Evolutionary conservation across 2,888 invertebrate genomes (phyloP).

Genomic region (Lasioglossum calceatum): DNA sequence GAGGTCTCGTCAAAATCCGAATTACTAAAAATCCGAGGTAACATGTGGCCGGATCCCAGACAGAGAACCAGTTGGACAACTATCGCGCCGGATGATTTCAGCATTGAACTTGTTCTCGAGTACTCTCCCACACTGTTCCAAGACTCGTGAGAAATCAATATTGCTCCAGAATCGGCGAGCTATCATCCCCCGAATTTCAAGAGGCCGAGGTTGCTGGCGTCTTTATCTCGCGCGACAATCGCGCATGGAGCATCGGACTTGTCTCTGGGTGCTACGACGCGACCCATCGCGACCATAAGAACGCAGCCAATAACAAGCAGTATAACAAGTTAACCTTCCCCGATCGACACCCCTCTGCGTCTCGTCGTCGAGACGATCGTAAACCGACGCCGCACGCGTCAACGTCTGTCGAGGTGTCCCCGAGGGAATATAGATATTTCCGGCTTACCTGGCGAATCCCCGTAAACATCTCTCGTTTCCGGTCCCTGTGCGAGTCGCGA

Average conservation of each 20-base stretch:
- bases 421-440: neutral
- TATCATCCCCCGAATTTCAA: neutral
- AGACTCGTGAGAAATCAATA: neutral
- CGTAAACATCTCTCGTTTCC: constrained; percentile 50
- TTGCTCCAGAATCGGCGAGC: neutral
- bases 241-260: neutral
- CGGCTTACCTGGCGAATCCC: constrained; percentile 44
- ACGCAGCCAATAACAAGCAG: constrained; percentile 25
- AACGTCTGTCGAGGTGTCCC: neutral
- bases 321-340: constrained; percentile 18
- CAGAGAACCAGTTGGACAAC: neutral
- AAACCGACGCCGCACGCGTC: constrained; percentile 21
- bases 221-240: neutral
- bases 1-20: no score
- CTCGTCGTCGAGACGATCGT: neutral
- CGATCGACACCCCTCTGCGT: neutral
- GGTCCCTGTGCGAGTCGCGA: neutral
- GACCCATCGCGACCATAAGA: neutral
- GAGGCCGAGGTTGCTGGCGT: neutral
- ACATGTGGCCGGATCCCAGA: neutral
- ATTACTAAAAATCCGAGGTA: no score
- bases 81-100: neutral
- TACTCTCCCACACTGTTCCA: neutral
- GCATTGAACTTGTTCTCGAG: neutral
- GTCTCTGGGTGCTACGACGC: no score